Conservation (phyloP, 2,888 invertebrate species). For the Drosophila mimetica region DNA sequence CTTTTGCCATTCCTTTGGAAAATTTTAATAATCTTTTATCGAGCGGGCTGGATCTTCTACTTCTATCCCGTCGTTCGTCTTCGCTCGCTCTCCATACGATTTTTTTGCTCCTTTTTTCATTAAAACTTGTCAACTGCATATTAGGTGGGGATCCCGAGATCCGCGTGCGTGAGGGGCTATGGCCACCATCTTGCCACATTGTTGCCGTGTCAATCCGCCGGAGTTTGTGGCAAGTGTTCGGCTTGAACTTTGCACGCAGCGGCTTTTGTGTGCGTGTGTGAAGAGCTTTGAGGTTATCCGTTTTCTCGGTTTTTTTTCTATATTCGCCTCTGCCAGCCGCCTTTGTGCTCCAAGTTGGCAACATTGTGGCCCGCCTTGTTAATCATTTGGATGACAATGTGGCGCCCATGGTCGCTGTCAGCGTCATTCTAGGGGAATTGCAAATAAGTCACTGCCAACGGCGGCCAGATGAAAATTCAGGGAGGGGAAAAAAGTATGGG, state of each 20-base stretch:
- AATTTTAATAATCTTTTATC: constrained; percentile 81
- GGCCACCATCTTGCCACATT: constrained; percentile 49
- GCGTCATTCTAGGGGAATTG: constrained; percentile 16
- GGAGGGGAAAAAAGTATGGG: background rate
- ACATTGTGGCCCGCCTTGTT: constrained; percentile 52
- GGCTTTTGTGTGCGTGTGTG: constrained; percentile 42
- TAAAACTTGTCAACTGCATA: constrained; percentile 51
- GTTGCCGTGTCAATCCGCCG: constrained; percentile 58
- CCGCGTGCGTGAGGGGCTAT: constrained; percentile 23
- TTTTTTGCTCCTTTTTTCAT: constrained; percentile 34
- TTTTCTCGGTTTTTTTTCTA: constrained; percentile 9
- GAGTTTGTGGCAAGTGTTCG: constrained; percentile 59
- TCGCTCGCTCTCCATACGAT: constrained; percentile 7
- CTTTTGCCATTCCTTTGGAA: constrained; percentile 70
- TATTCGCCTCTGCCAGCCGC: constrained; percentile 3
- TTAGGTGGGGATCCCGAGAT: constrained; percentile 15
- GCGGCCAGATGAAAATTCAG: constrained; percentile 10
- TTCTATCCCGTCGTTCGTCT: constrained; percentile 23
- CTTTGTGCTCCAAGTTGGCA: constrained; percentile 38
- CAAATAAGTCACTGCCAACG: constrained; percentile 40
- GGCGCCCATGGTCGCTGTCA: constrained; percentile 16
- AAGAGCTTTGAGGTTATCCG: constrained; percentile 8
- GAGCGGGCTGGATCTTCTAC: constrained; percentile 44
- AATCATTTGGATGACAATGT: constrained; percentile 61
- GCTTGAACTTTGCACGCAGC: constrained; percentile 67